Conservation (phyloP, 2,113 vertebrate genomes). For the Xiphophorus couchianus region DNA sequence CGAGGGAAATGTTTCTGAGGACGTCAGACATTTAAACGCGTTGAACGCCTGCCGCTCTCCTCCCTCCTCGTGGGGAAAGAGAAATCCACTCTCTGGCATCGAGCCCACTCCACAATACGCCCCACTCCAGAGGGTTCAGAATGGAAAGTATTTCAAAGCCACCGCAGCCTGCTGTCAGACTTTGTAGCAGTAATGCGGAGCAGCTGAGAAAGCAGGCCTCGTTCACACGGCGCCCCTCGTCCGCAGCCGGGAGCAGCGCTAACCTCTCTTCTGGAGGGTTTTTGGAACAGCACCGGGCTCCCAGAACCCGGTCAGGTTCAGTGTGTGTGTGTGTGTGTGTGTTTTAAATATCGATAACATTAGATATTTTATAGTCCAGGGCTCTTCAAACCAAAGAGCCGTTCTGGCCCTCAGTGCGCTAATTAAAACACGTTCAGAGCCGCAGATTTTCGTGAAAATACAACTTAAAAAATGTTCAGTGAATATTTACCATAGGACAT, state of each 20-base stretch:
- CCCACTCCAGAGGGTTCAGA: constrained; percentile 38
- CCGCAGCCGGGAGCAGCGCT: constrained; percentile 8
- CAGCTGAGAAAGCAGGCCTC: constrained; percentile 72
- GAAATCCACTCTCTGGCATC: constrained; percentile 25
- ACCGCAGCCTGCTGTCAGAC: constrained; percentile 46
- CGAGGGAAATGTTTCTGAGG: constrained; percentile 34
- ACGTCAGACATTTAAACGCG: constrained; percentile 22
- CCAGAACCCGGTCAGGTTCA: constrained; percentile 24
- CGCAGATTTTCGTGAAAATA: no score
- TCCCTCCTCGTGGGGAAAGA: neutral
- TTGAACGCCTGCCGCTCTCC: constrained; percentile 6
- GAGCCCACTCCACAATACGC: constrained; percentile 10
- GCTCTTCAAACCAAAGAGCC: no score
- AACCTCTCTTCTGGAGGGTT: constrained; percentile 28
- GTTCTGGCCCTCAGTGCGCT: no score
- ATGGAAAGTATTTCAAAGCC: constrained; percentile 70
- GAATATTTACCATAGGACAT: no score
- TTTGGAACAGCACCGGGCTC: constrained; percentile 13
- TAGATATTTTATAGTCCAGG: constrained; percentile 12
- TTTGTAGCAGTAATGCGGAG: constrained; percentile 68
- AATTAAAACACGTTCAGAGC: no score
- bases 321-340: constrained; percentile 26
- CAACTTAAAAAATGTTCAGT: no score
- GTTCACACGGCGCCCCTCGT: constrained; percentile 2
- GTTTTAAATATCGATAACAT: constrained; percentile 29